Base-by-base conservation (phyloP, 1,140 invertebrate species). In the Anoplophora glabripennis region DNA sequence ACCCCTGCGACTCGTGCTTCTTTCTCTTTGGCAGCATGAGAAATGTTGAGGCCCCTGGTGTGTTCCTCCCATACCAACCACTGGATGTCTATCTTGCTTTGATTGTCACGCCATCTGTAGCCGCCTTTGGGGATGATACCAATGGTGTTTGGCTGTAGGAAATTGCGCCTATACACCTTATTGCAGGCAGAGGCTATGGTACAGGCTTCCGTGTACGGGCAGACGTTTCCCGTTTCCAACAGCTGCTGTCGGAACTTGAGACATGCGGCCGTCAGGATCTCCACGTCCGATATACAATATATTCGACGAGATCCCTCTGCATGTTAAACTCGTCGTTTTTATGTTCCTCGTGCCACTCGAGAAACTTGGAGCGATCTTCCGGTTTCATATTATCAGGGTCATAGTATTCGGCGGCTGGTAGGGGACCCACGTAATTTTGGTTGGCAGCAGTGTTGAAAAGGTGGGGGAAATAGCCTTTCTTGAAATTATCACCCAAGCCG, bases 301-400 rank as follows among this genome's bases (percentile, higher is more conserved):
- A n/a, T n/a, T n/a, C n/a, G n/a, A n/a, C n/a, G n/a, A n/a, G n/a
- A n/a, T n/a, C n/a, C 38, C 36, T 14, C 18, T 44, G 57, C n/a
- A 67, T 33, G 33, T 41, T 45, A 47, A 53, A 53, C 9, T 1
- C 18, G 15, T 53, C 12, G 5, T 41, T 28, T 42, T 53, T 17
- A n/a, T 67, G 45, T 17, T 57, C 28, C 9, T 35, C 36, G 47
- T 64, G 37, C 64, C 64, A 68, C 53, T 60, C 45, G 12, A 59
- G 9, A 42, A 68, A 67, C 11, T 46, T 21, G 8, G 47, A 17
- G 17, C 46, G 14, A 2, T 42, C 46, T 18, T 52, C 10, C 2
- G 35, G 4, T 7, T 11, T 42, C 65, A 65, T 65, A 12, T 36
- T 40, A n/a, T 56, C 58, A 0, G 38, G 11, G 37, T 54, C 58